A percentile compares a stretch with the other conserved stretches of the same genome.
phyloP scores from a whole-genome alignment of 1,140 invertebrate genomes.

The Drosophila ambigua region DNA sequence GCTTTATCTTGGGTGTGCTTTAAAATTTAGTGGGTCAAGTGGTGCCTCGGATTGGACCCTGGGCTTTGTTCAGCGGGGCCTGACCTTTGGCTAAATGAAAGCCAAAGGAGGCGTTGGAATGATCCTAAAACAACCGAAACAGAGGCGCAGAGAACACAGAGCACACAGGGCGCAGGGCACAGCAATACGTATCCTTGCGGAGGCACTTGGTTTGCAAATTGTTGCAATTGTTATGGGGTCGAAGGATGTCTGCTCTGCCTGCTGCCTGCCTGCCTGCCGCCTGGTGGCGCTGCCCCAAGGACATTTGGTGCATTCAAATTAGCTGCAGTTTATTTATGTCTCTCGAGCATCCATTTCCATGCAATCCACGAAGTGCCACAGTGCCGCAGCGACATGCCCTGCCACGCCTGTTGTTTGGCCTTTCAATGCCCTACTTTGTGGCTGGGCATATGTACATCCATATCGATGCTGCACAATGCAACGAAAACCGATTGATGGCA shows the following conservation, averaged over 20 bases:
- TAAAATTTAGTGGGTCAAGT: conserved; percentile 50
- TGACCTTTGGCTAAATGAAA: conserved; percentile 14
- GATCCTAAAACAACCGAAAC: conserved; percentile 27
- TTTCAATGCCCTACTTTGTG: too few species aligned
- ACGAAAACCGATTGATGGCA: too few species aligned
- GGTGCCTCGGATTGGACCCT: conserved; percentile 10
- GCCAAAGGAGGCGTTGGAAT: not conserved
- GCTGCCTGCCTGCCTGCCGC: too few species aligned
- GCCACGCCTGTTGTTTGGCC: too few species aligned
- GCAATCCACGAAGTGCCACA: conserved; percentile 20
- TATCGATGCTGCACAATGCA: too few species aligned
- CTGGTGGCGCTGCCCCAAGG: conserved; percentile 15
- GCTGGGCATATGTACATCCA: too few species aligned
- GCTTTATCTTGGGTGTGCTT: conserved; percentile 22
- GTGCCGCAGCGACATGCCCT: conserved; percentile 1
- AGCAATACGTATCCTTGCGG: conserved; percentile 4
- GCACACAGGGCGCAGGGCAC: too few species aligned
- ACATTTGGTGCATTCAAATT: conserved; percentile 37
- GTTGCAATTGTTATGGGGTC: conserved; percentile 37
- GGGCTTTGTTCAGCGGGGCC: conserved; percentile 4
- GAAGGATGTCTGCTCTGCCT: too few species aligned
- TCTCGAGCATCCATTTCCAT: conserved; percentile 28
- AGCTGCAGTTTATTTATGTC: conserved; percentile 52
- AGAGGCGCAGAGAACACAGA: conserved; percentile 2
- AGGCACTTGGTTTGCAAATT: conserved; percentile 18